A percentile compares a stretch with the other conserved stretches of the same genome.
These are phyloP conservation scores for Eumacrocentrus americanus DNA, from an alignment of 2,888 invertebrate species.

Conservation along the genomic window DNA sequence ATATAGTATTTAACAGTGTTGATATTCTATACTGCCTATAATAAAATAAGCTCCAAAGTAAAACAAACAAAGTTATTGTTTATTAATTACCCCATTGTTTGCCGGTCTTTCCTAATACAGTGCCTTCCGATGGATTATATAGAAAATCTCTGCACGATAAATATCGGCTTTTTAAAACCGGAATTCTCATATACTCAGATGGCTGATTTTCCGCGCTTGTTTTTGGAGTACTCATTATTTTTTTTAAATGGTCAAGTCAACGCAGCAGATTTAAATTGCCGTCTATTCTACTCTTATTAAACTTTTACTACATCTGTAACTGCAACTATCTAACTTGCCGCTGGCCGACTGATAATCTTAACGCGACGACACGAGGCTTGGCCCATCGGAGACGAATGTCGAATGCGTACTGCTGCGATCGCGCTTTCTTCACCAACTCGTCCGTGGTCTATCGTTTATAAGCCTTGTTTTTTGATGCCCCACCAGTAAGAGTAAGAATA, in stretches of 20 bases:
- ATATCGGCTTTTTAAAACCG: conserved; percentile 49
- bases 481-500: conserved; percentile 4
- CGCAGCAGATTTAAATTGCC: not conserved
- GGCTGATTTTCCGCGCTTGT: conserved; percentile 44
- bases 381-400: conserved; percentile 45
- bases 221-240: conserved; percentile 44
- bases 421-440: conserved; percentile 12
- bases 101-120: conserved; percentile 68
- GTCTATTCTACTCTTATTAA: not conserved
- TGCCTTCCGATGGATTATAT: conserved; percentile 67
- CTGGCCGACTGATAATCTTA: no score
- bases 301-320: not conserved
- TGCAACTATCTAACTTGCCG: no score
- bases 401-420: conserved; percentile 41
- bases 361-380: conserved; percentile 23
- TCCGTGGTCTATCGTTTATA: conserved; percentile 6
- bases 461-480: not conserved
- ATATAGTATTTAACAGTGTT: not conserved
- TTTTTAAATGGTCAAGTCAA: not conserved
- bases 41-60: not conserved
- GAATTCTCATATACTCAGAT: conserved; percentile 47
- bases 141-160: conserved; percentile 52
- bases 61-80: not conserved
- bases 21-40: not conserved
- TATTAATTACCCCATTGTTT: conserved; percentile 70